Conservation (phyloP, 2,888 invertebrate genomes). For the Drosophila parthenogenetica region DNA sequence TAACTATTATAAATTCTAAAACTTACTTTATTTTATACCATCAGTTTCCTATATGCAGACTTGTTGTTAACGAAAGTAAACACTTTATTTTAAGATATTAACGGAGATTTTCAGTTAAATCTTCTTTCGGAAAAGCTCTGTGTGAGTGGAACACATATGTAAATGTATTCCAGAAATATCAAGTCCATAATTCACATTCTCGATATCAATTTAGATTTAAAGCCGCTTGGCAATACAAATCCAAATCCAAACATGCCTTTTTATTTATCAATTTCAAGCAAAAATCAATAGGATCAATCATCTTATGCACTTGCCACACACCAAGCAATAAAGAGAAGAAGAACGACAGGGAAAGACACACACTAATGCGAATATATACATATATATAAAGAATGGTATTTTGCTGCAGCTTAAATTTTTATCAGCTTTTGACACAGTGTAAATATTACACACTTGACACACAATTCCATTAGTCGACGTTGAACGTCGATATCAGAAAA, state of each 20-base stretch:
- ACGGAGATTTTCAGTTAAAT: background rate
- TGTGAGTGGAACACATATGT: background rate
- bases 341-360: background rate
- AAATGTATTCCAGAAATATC: background rate
- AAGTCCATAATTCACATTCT: constrained; percentile 5
- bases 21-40: too few relatives aligned
- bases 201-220: constrained; percentile 32
- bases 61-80: too few relatives aligned
- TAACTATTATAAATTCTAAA: too few relatives aligned
- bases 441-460: constrained; percentile 81
- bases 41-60: too few relatives aligned
- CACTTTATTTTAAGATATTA: too few relatives aligned
- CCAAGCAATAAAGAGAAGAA: background rate
- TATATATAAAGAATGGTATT: constrained; percentile 62
- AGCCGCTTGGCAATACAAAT: constrained; percentile 34
- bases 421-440: constrained; percentile 81
- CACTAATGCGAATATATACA: constrained; percentile 41
- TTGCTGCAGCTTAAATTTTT: constrained; percentile 75
- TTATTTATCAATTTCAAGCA: constrained; percentile 22
- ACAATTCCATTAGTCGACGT: constrained; percentile 77
- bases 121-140: background rate
- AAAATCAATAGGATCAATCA: constrained; percentile 79
- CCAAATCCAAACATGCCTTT: constrained; percentile 18
- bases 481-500: constrained; percentile 71
- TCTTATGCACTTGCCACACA: constrained; percentile 45